Evolutionary conservation across 2,113 vertebrate genomes (phyloP), one percentile per base, ranked within the genome.

Genomic region (Carassius auratus): DNA sequence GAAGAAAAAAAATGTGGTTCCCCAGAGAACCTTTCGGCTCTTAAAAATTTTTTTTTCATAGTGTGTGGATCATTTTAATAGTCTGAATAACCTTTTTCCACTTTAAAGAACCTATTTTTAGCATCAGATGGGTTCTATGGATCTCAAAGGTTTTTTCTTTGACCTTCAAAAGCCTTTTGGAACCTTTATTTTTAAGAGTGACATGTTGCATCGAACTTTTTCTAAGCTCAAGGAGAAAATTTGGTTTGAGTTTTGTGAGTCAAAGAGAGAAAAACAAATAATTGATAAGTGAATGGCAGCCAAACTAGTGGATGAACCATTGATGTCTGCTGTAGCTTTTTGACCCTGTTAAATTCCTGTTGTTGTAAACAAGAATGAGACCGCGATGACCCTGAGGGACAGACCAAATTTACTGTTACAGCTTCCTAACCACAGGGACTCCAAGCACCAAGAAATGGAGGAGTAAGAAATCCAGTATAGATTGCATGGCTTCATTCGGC

Each of bases 401-500:
- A 86, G 62, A 52, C 86, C 89, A 90, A 93, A 93, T 94, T 95
- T 93, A 93, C 42, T 92, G 92, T 93, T 93, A 94, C 92, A 93
- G 93, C 91, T 92, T 95, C 90, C 92, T 94, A 92, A 91, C 92
- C 91, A 87, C 92, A 93, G 92, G 92, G 88, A 92, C 90, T 84
- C 89, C 91, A 69, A 82, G 75, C 76, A 89, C 93, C 92, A 93
- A 92, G 88, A 90, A 91, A 93, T 77, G 6, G 91, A 80, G 78
- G 92, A 92, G 91, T 92, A 96, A 95, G 93, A 94, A 91, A 94
- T 90, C 92, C 92, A 90, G 89, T 93, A 94, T 89, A 92, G 90
- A 90, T 94, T 93, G 88, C 86, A 87, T 76, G 87, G 91, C 91
- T 93, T 90, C 93, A 94, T 89, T 90, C 91, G 38, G 76, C 80